Percentiles rank a stretch among this genome's conserved stretches.
Evolutionary conservation across 2,113 vertebrate genomes (phyloP).

Genomic region (Callaeas wilsoni): DNA sequence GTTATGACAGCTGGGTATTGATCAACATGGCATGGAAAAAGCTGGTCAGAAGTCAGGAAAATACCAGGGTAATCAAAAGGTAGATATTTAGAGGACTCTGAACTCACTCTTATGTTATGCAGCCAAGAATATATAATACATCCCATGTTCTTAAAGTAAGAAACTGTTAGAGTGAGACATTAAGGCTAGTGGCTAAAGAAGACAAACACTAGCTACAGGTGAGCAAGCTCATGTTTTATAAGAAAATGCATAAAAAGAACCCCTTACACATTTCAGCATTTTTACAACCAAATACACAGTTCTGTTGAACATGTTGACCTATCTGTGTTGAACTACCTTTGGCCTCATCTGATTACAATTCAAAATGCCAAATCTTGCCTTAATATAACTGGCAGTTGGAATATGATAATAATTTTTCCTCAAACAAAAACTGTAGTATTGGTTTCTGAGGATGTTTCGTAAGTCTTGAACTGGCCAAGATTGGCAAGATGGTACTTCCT

Average conservation of each 20-base stretch:
- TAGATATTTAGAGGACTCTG: background rate
- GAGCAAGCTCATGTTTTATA: background rate
- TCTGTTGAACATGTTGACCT: background rate
- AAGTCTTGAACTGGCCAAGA: background rate
- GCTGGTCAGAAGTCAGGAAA: background rate
- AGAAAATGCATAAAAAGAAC: background rate
- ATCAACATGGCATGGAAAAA: background rate
- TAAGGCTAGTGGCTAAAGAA: background rate
- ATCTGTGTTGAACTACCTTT: background rate
- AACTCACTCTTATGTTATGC: background rate
- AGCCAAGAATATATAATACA: background rate
- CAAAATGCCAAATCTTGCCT: background rate
- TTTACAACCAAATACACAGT: background rate
- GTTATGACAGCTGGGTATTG: background rate
- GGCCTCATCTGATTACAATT: background rate
- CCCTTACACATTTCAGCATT: background rate
- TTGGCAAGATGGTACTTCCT: background rate
- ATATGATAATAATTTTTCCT: background rate
- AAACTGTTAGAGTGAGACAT: background rate
- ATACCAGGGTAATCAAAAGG: background rate
- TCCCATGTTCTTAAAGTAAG: background rate
- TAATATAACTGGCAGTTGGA: background rate
- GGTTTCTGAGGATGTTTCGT: background rate
- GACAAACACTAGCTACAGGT: background rate
- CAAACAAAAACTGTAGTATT: background rate